Evolutionary conservation across 1,140 invertebrate species (phyloP).

Genomic region (Ceratina calcarata): DNA sequence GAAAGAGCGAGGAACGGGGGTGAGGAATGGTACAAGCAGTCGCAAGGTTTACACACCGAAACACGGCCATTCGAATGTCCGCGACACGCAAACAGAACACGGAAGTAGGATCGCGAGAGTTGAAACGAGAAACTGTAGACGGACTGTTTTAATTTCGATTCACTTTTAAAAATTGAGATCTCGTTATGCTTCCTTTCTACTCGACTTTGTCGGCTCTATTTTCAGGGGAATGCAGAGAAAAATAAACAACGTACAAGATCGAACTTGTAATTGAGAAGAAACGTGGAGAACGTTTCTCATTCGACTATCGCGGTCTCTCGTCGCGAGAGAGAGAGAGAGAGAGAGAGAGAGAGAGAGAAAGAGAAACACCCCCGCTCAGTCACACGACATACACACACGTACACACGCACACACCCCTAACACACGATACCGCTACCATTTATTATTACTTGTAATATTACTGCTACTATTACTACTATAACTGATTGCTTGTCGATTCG

Average conservation of each 20-base stretch:
- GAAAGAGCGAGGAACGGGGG: conserved; percentile 16
- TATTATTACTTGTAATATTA: conserved; percentile 64
- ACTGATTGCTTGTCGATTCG: conserved; percentile 63
- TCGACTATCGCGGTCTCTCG: conserved; percentile 23
- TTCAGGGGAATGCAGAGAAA: no score
- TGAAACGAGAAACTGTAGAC: not conserved
- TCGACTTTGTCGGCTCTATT: no score
- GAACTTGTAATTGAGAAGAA: no score
- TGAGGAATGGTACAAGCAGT: conserved; percentile 22
- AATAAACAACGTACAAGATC: no score
- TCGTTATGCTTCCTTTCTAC: no score
- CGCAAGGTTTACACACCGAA: conserved; percentile 9
- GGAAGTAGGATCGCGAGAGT: conserved; percentile 4
- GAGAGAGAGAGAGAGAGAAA: not conserved
- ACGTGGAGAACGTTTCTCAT: conserved; percentile 10
- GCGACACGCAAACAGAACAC: conserved; percentile 14
- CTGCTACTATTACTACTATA: conserved; percentile 65
- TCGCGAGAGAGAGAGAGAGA: not conserved
- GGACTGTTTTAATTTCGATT: not conserved
- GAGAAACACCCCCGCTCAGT: not conserved
- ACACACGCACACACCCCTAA: conserved; percentile 16
- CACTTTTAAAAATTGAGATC: no score
- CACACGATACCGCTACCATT: conserved; percentile 60
- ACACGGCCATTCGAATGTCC: conserved; percentile 13
- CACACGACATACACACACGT: not conserved